Percentiles rank a stretch among this genome's conserved stretches.
These are phyloP conservation scores for Bombus confusus DNA, from an alignment of 1,140 invertebrate species.

Conservation along the genomic window DNA sequence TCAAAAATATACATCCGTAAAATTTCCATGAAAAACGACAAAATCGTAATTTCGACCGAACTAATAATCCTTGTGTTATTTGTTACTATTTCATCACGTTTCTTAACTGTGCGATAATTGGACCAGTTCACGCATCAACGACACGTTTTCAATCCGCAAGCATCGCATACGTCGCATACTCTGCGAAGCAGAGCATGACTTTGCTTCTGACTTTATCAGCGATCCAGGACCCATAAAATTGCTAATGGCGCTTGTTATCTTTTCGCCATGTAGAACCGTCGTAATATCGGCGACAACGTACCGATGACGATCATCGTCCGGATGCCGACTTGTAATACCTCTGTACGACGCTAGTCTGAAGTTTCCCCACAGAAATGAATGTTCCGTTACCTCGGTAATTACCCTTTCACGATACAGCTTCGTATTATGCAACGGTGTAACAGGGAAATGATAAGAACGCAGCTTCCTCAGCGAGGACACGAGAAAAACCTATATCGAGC, in stretches of 20 bases:
- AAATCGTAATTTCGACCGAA: too few relatives aligned
- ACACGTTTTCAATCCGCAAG: not conserved
- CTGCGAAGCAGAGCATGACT: conserved; percentile 9
- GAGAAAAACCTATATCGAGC: not conserved
- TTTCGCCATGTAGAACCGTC: not conserved
- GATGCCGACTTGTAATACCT: not conserved
- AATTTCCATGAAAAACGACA: too few relatives aligned
- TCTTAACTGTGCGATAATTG: too few relatives aligned
- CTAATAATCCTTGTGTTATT: too few relatives aligned
- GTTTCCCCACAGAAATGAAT: conserved; percentile 31
- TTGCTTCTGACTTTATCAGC: conserved; percentile 16
- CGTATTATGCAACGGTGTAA: conserved; percentile 19
- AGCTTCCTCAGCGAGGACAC: not conserved
- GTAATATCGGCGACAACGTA: conserved; percentile 20
- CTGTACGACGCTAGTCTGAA: not conserved
- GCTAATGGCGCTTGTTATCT: conserved; percentile 19
- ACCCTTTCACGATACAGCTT: conserved; percentile 7
- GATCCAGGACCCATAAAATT: conserved; percentile 16
- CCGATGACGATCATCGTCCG: not conserved
- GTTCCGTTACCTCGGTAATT: conserved; percentile 43
- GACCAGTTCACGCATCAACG: not conserved
- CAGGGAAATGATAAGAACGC: not conserved
- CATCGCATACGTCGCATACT: not conserved
- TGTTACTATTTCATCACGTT: too few relatives aligned
- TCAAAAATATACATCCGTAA: too few relatives aligned